phyloP scores from a whole-genome alignment of 1,140 invertebrate genomes.

The Chlorops oryzae region DNA sequence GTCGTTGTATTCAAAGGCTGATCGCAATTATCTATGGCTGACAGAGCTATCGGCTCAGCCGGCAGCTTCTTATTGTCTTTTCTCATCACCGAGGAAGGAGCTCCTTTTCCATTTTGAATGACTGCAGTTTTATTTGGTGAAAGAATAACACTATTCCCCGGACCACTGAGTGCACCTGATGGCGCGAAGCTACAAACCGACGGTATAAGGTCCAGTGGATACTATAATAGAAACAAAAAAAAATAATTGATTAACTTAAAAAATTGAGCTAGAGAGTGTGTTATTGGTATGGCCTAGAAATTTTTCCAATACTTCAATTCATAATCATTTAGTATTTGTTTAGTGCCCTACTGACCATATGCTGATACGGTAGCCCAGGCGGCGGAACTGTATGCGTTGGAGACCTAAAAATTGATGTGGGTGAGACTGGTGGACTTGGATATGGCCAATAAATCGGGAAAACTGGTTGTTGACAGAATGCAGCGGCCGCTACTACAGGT shows the following conservation, averaged over 20 bases:
- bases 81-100: too few species aligned
- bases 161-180: constrained; percentile 23
- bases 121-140: constrained; percentile 27
- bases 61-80: constrained; percentile 31
- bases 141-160: constrained; percentile 33
- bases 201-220: constrained; percentile 32
- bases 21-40: background rate
- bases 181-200: constrained; percentile 24
- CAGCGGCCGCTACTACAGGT: constrained; percentile 38
- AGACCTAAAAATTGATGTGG: constrained; percentile 73
- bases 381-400: constrained; percentile 51
- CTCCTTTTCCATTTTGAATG: too few species aligned
- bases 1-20: too few species aligned
- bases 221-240: constrained; percentile 19
- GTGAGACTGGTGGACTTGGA: constrained; percentile 85
- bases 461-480: constrained; percentile 54
- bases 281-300: background rate
- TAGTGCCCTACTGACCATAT: constrained; percentile 46
- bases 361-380: constrained; percentile 45
- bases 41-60: constrained; percentile 21
- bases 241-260: background rate
- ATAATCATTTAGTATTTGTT: background rate
- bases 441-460: constrained; percentile 90
- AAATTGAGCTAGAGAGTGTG: background rate
- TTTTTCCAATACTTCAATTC: background rate